Evolutionary conservation across 1,140 invertebrate species (phyloP).

Genomic region (Riptortus pedestris): DNA sequence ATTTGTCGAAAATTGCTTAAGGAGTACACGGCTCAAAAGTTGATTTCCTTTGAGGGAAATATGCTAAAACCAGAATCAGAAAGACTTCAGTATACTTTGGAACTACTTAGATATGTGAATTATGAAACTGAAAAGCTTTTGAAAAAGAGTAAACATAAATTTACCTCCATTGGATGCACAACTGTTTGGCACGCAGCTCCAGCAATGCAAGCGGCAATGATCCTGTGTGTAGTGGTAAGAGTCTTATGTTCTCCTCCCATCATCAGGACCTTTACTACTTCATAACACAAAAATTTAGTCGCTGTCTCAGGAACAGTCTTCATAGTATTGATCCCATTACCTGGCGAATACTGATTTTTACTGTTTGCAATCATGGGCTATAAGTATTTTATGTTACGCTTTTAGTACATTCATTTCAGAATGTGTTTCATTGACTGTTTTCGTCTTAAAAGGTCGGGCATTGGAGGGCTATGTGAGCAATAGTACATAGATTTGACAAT

Average conservation of each 20-base stretch:
- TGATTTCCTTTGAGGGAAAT: too few species aligned
- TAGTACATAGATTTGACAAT: not conserved
- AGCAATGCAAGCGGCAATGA: not conserved
- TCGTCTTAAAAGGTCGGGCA: not conserved
- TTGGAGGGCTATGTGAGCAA: not conserved
- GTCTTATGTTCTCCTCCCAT: not conserved
- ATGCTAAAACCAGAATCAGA: too few species aligned
- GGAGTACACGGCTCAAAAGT: too few species aligned
- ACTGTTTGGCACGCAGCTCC: constrained; percentile 5
- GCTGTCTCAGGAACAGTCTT: constrained; percentile 12
- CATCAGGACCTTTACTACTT: not conserved
- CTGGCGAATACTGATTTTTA: not conserved
- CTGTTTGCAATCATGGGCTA: not conserved
- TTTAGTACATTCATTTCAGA: too few species aligned
- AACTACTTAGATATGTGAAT: not conserved
- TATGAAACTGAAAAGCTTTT: not conserved
- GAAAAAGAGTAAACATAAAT: not conserved
- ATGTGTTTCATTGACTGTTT: too few species aligned
- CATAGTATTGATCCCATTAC: constrained; percentile 1
- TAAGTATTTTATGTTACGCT: not conserved
- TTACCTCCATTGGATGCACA: constrained; percentile 13
- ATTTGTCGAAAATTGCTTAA: too few species aligned
- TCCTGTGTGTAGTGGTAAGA: not conserved
- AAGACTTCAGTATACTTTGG: too few species aligned
- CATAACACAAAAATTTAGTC: not conserved